phyloP scores from a whole-genome alignment of 2,797 vertebrate species.

The Morelia viridis region DNA sequence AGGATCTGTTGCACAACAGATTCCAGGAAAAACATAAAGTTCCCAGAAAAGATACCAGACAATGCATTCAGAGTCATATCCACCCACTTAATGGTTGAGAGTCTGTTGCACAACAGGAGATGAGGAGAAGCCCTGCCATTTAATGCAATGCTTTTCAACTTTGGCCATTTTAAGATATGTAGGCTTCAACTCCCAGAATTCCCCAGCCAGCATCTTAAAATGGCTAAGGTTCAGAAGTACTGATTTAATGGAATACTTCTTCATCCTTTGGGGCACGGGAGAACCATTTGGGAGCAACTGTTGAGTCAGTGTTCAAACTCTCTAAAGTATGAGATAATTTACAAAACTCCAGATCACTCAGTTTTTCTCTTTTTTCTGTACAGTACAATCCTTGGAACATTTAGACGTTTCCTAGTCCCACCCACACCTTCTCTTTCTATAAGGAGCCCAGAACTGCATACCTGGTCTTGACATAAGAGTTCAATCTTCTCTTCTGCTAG shows the following conservation, averaged over 20 bases:
- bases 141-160: background rate
- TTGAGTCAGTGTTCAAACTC: background rate
- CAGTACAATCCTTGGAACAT: background rate
- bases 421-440: background rate
- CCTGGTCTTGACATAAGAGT: conserved; percentile 98
- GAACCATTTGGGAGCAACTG: background rate
- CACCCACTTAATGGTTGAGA: background rate
- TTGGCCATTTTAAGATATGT: background rate
- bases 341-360: background rate
- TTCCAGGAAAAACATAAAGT: background rate
- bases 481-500: conserved; percentile 98
- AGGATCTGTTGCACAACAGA: no score
- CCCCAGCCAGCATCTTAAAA: background rate
- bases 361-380: background rate
- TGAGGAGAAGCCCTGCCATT: background rate
- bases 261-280: background rate
- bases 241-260: background rate
- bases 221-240: background rate
- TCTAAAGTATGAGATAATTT: background rate
- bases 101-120: background rate
- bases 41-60: background rate
- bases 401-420: background rate
- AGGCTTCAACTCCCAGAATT: background rate
- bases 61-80: background rate
- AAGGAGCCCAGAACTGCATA: conserved; percentile 38